Conservation (phyloP, 2,888 invertebrate species). For the Dolichopus griseipennis region DNA sequence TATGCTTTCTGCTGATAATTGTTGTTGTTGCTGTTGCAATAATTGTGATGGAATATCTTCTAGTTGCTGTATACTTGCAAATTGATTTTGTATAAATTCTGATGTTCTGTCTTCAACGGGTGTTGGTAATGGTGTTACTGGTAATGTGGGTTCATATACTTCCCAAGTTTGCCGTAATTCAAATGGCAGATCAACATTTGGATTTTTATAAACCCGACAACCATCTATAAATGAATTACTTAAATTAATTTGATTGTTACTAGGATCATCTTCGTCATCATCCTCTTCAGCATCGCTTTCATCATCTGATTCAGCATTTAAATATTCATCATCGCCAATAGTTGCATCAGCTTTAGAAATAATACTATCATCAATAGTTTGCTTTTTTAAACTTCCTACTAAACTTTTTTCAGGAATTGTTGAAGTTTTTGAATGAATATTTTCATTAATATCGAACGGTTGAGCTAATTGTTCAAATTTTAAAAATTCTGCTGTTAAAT, state of each 20-base stretch:
- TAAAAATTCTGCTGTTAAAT: slow-evolving; percentile 20
- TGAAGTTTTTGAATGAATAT: background rate
- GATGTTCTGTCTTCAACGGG: background rate
- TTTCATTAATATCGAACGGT: background rate
- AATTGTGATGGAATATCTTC: background rate
- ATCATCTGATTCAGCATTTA: slow-evolving; percentile 26
- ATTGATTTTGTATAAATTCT: background rate
- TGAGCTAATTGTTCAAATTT: background rate
- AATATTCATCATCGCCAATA: slow-evolving; percentile 16
- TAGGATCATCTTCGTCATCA: slow-evolving; percentile 28
- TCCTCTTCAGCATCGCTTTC: slow-evolving; percentile 24
- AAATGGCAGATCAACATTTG: slow-evolving; percentile 27
- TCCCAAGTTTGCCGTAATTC: slow-evolving; percentile 8
- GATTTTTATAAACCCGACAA: slow-evolving; percentile 41
- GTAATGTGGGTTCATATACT: background rate
- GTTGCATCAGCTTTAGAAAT: slow-evolving; percentile 18
- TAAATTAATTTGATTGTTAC: slow-evolving; percentile 23
- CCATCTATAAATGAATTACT: slow-evolving; percentile 35
- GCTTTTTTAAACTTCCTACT: background rate
- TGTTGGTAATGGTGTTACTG: background rate
- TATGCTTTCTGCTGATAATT: slow-evolving; percentile 15
- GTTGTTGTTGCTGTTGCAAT: background rate
- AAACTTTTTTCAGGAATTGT: slow-evolving; percentile 13
- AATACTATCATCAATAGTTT: slow-evolving; percentile 22
- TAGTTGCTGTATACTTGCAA: background rate